A percentile compares a stretch with the other conserved stretches of the same genome.
phyloP scores from a whole-genome alignment of 2,113 vertebrate species.

The Halichoerus grypus region DNA sequence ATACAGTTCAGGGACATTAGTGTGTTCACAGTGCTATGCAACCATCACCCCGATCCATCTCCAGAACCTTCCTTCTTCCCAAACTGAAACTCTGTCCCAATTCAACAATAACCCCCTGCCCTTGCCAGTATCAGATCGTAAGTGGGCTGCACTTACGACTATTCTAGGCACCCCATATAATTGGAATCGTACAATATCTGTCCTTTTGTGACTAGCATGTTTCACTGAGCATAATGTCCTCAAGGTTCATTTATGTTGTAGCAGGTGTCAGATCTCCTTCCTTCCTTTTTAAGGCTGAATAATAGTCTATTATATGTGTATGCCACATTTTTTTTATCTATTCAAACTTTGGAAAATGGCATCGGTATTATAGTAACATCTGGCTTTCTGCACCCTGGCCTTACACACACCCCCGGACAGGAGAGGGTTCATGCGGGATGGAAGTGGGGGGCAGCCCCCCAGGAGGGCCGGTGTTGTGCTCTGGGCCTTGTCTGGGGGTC shows the following conservation, averaged over 20 bases:
- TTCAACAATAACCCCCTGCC: background rate
- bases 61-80: background rate
- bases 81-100: background rate
- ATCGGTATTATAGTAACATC: fast-evolving
- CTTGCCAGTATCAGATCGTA: no score
- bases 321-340: background rate
- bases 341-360: background rate
- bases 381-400: background rate
- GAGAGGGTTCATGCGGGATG: background rate
- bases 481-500: fast-evolving
- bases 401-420: background rate
- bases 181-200: background rate
- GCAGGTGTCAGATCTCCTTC: background rate
- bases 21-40: fast-evolving
- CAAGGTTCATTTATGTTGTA: background rate
- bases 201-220: no score
- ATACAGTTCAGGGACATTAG: background rate
- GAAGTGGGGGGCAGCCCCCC: background rate
- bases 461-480: fast-evolving
- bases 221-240: background rate
- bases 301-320: no score
- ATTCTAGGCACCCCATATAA: fast-evolving
- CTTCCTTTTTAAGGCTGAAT: background rate
- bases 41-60: background rate
- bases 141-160: no score